A percentile compares a stretch with the other conserved stretches of the same genome.
These are phyloP conservation scores for Acleris sparsana DNA, from an alignment of 2,888 invertebrate species.

Conservation along the genomic window DNA sequence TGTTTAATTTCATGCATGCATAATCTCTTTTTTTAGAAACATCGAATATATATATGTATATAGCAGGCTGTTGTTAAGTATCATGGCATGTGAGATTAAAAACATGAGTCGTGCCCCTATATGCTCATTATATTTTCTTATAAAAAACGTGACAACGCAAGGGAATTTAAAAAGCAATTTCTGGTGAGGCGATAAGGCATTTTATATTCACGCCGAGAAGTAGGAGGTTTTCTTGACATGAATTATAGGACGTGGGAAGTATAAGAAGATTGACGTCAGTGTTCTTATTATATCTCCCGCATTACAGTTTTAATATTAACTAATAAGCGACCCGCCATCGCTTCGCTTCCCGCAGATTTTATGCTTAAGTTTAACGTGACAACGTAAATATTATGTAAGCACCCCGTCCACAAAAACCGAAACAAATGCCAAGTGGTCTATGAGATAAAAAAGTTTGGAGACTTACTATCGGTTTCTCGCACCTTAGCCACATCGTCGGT, in stretches of 20 bases:
- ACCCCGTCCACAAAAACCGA: too few relatives aligned
- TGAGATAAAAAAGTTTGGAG: too few relatives aligned
- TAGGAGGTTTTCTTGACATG: constrained; percentile 11
- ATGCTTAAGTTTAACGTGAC: too few relatives aligned
- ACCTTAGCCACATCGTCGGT: too few relatives aligned
- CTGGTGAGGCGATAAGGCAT: constrained; percentile 46
- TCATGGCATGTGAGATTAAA: constrained; percentile 2
- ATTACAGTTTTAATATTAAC: too few relatives aligned
- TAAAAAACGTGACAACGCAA: constrained; percentile 43
- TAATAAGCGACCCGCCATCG: too few relatives aligned
- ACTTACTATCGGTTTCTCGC: too few relatives aligned
- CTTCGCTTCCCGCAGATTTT: too few relatives aligned
- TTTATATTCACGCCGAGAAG: constrained; percentile 55
- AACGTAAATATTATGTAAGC: too few relatives aligned
- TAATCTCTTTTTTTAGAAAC: neutral
- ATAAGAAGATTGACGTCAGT: neutral
- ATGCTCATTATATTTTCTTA: constrained; percentile 16
- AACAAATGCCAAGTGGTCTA: too few relatives aligned
- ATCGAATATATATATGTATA: neutral
- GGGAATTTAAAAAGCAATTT: constrained; percentile 55
- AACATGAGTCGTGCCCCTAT: neutral
- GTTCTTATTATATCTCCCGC: too few relatives aligned
- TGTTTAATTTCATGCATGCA: too few relatives aligned
- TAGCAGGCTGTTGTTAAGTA: neutral
- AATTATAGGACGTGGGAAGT: neutral